Evolutionary conservation across 53 echinoderm and acorn worm species (phyloP), one percentile per base, ranked within the genome.

Genomic region (Crossaster papposus): DNA sequence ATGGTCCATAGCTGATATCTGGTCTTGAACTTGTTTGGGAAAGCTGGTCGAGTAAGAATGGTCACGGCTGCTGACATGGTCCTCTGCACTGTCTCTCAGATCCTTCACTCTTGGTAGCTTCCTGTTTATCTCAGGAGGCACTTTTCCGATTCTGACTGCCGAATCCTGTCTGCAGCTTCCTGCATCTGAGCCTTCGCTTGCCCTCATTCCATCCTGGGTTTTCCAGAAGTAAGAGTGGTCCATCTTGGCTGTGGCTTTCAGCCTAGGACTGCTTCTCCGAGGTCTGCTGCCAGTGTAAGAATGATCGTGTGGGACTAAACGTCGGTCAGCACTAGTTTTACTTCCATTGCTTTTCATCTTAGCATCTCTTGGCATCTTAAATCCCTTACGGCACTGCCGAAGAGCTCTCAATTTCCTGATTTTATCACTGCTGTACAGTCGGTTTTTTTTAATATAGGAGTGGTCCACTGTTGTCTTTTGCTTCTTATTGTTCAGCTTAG

Each of bases 181-280:
- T 23, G 3, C n/a, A 54, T 64, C 63, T 29, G 29, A 12, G 71
- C 4, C 31, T 71, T 9, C 23, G 29, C 11, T 31, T 71, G 20
- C 31, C 29, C 13, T 30, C 29, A 30, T 30, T 72, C 14, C 72
- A 72, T 53, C 38, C 17, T 44, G 72, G 28, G 37, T 84, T 84
- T 51, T 84, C 84, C 84, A 84, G 72, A 51, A 84, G 84, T 84
- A 84, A 51, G 68, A 84, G 71, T 84, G 72, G 71, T 84, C 84
- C 54, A 72, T 54, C 72, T 84, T 84, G 9, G 20, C 31, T 58
- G 33, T 74, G 23, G 68, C 28, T 28, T 68, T n/a, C 4, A 68
- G n/a, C 28, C 68, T 18, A 26, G 68, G 68, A 68, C 68, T 68
- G 68, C 28, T 68, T 23, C 68, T n/a, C 22, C 11, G 68, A 26